These are phyloP conservation scores for Synanceia verrucosa DNA, from an alignment of 2,797 vertebrate genomes.

Conservation along the genomic window DNA sequence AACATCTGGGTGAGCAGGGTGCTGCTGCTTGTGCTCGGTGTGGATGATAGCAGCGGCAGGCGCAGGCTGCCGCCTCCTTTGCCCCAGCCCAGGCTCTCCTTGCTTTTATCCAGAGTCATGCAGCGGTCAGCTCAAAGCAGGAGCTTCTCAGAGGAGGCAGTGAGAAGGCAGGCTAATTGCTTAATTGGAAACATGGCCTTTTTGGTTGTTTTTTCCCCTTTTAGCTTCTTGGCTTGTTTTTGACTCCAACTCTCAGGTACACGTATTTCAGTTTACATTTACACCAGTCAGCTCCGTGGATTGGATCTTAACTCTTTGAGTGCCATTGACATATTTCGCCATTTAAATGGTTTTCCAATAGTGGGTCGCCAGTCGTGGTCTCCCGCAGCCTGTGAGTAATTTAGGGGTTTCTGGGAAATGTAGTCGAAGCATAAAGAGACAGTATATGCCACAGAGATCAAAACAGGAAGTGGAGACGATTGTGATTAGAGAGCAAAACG, in stretches of 20 bases:
- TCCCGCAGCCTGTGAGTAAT: too few relatives aligned
- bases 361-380: too few relatives aligned
- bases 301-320: too few relatives aligned
- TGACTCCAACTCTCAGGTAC: slow-evolving; percentile 17
- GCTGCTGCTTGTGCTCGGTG: slow-evolving; percentile 22
- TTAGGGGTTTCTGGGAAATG: too few relatives aligned
- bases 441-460: too few relatives aligned
- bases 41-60: slow-evolving; percentile 42
- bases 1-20: slow-evolving; percentile 71
- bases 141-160: slow-evolving; percentile 21
- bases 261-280: neutral
- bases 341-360: too few relatives aligned
- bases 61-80: slow-evolving; percentile 4
- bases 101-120: slow-evolving; percentile 46
- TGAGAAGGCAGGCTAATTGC: slow-evolving; percentile 42
- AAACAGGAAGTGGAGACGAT: too few relatives aligned
- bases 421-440: too few relatives aligned
- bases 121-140: slow-evolving; percentile 40
- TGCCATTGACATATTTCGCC: too few relatives aligned
- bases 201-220: neutral
- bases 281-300: neutral
- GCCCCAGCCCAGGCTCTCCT: neutral
- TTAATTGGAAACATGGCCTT: slow-evolving; percentile 48
- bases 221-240: neutral
- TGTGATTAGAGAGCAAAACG: too few relatives aligned